A percentile compares a stretch with the other conserved stretches of the same genome.
Conservation (phyloP, 2,888 invertebrate genomes). For the Drosophila stalkeri region DNA sequence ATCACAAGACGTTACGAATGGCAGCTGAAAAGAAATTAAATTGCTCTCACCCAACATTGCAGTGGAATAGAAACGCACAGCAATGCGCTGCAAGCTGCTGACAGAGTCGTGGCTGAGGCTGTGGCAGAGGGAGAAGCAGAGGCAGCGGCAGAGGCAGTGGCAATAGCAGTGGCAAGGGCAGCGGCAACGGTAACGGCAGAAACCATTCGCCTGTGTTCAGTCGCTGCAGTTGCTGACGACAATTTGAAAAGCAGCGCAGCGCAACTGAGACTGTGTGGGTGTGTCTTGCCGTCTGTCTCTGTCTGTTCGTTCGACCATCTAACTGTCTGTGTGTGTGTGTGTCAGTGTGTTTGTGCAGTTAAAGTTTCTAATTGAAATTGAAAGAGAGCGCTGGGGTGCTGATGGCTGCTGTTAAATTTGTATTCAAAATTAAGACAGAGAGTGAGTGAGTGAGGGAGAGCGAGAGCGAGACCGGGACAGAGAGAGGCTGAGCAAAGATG, state of each 20-base stretch:
- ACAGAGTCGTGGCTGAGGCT: not conserved
- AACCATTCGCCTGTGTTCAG: conserved; percentile 27
- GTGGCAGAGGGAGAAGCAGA: conserved; percentile 6
- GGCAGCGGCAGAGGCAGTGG: not conserved
- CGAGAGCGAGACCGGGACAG: not conserved
- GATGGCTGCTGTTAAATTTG: conserved; percentile 55
- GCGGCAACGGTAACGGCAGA: conserved; percentile 11
- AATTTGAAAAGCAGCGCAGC: conserved; percentile 59
- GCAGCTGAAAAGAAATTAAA: conserved; percentile 73
- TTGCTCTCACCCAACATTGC: conserved; percentile 55
- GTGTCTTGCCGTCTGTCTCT: conserved; percentile 13
- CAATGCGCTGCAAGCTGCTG: conserved; percentile 43
- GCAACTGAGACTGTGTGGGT: conserved; percentile 26
- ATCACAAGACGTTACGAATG: conserved; percentile 75
- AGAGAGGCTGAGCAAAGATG: not conserved
- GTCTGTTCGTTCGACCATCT: conserved; percentile 16
- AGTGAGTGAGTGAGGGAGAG: not conserved
- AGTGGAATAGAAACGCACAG: conserved; percentile 44
- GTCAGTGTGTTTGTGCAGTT: conserved; percentile 50
- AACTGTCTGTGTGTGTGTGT: conserved; percentile 24
- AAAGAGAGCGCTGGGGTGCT: conserved; percentile 60
- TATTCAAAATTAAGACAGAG: conserved; percentile 13
- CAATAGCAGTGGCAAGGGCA: conserved; percentile 6
- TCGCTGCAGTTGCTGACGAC: conserved; percentile 57
- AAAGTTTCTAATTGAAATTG: conserved; percentile 80